These are phyloP conservation scores for Diorhabda elongata DNA, from an alignment of 1,140 invertebrate species.

Conservation along the genomic window DNA sequence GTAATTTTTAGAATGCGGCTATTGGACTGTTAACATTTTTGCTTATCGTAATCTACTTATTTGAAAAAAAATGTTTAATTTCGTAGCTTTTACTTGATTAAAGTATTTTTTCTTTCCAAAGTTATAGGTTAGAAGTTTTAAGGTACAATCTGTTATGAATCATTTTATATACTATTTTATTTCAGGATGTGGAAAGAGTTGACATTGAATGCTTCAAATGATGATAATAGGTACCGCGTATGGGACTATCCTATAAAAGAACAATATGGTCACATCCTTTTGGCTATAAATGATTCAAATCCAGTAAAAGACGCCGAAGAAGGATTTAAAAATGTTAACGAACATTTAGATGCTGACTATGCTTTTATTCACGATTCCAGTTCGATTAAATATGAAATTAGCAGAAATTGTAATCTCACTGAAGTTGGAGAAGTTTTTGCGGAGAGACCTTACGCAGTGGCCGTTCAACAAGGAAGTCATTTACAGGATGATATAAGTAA, in stretches of 20 bases:
- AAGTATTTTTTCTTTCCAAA: too few species aligned
- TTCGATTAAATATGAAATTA: constrained; percentile 79
- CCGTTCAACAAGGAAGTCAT: constrained; percentile 80
- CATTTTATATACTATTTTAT: constrained; percentile 2
- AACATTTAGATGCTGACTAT: constrained; percentile 75
- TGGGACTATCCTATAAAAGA: constrained; percentile 93
- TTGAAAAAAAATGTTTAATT: too few species aligned
- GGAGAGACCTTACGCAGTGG: constrained; percentile 83
- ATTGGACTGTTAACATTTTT: too few species aligned
- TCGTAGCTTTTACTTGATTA: too few species aligned
- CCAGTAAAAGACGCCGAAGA: constrained; percentile 63
- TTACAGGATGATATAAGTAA: constrained; percentile 75
- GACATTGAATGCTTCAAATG: constrained; percentile 71
- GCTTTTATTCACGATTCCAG: constrained; percentile 87
- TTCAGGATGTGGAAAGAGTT: constrained; percentile 83
- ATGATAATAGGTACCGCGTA: constrained; percentile 74
- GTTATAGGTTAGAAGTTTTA: too few species aligned
- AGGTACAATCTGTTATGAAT: too few species aligned
- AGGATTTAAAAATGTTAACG: constrained; percentile 70
- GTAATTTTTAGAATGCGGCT: too few species aligned
- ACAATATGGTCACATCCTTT: constrained; percentile 81
- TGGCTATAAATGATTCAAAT: constrained; percentile 75
- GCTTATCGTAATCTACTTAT: too few species aligned
- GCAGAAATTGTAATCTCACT: constrained; percentile 77
- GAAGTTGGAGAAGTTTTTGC: constrained; percentile 85